Base-by-base conservation (phyloP, 2,113 vertebrate genomes). In the Anthoscopus minutus region DNA sequence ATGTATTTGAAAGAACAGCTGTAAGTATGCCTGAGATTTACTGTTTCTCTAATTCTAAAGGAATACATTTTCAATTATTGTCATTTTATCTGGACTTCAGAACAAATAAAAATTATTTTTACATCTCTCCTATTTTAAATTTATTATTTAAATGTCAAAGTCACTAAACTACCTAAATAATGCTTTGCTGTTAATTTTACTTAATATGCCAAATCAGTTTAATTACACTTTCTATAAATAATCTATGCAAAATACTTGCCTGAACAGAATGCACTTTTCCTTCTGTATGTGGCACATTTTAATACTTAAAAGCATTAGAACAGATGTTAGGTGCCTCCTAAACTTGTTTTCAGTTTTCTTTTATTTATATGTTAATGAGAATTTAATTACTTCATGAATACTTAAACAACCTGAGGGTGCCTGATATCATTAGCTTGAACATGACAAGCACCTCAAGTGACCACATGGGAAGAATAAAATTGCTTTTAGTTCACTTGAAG, bases 281-380 rank as follows among this genome's bases (percentile, higher is more conserved):
- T 97, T 96, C 94, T 96, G 65, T 96, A 90, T 93, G 95, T 96
- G 96, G 96, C 92, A 98, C 93, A 97, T 96, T 97, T 98, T 98
- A 98, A 98, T 98, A 98, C 97, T 97, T 98, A 97, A 98, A 98
- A 98, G 96, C 97, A 97, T 98, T 98, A 97, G 97, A 98, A 98
- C 98, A 98, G 98, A 98, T 98, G 98, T 98, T 98, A 98, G 97
- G 97, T 98, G 96, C 96, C 97, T 98, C 94, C 97, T 98, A 98
- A 98, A 98, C 97, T 98, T 98, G 97, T 98, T 98, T 98, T 97
- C 97, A 92, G 97, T 98, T 98, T 98, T 98, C 97, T 98, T 98
- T 98, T 98, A 98, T 98, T 98, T 98, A 98, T 98, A 98, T 98
- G 98, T 98, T 98, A 98, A 98, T 98, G 98, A 98, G 98, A 98